Evolutionary conservation across 1,140 invertebrate species (phyloP), one percentile per base, ranked within the genome.

Genomic region (Tribolium madens): DNA sequence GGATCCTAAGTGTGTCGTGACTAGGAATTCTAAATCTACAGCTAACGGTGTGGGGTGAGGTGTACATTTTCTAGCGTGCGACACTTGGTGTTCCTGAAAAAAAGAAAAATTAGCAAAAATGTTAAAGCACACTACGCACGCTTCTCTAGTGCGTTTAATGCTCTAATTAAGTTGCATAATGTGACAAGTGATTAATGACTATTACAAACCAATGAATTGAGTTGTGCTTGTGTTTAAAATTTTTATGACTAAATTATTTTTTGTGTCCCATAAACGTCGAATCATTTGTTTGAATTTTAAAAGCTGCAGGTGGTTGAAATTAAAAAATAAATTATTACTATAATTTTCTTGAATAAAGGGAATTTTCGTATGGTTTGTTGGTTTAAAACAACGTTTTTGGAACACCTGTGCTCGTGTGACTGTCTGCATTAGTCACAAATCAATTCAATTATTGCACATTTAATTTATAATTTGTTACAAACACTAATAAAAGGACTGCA

Each of bases 31-130:
- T 64, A 64, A 42, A 33, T 64, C 57, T 64, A 64, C 57, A 64
- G 31, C 57, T 64, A 64, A 15, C 57, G 57, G 57, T 64, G 57
- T 64, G 26, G 26, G 57, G 57, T 57, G 26, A 64, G 57, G 57
- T 57, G 52, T 57, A 57, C 52, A 5, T 64, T 64, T 64, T 64
- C 57, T 64, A 64, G 57, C 57, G 57, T 64, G 57, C 57, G 57
- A 64, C 57, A 64, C 57, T n/a, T 33, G 57, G 26, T 64, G 21
- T 64, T 64, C 57, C 57, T 64, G 57, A 64, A 64, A 64, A 64
- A 64, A 64, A 26, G n/a, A 64, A 64, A 64, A 33, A 57, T 64
- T 64, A 64, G 57, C 57, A 64, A 31, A 64, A 64, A 64, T 7
- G 2, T 42, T 10, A 42, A 42, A 42, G 36, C 36, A 42, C 9